A percentile compares a stretch with the other conserved stretches of the same genome.
Conservation (phyloP, 2,113 vertebrate genomes). For the Syngnathoides biaculeatus region DNA sequence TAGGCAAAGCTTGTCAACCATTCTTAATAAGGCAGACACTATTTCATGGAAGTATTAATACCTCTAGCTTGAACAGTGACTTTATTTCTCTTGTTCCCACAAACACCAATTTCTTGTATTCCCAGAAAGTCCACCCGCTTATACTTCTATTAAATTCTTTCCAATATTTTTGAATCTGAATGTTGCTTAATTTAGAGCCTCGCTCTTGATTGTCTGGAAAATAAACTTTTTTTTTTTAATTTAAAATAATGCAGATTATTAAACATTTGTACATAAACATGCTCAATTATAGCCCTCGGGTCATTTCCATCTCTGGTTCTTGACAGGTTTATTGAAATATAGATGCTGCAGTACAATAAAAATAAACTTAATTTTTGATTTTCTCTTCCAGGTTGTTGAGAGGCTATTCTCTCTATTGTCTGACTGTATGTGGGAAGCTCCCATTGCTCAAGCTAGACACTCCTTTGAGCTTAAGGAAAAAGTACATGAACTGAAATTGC, state of each 20-base stretch:
- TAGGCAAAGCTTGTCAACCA: no score
- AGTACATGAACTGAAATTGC: constrained; percentile 87
- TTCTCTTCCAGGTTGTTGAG: constrained; percentile 83
- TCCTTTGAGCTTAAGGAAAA: constrained; percentile 85
- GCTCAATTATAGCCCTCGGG: no score
- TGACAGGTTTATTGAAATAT: no score
- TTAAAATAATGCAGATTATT: no score
- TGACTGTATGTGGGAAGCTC: constrained; percentile 98
- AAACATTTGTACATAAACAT: no score
- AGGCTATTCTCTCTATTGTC: constrained; percentile 88
- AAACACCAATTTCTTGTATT: neutral
- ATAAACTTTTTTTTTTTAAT: no score
- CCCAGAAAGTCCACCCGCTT: neutral
- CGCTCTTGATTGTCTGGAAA: neutral
- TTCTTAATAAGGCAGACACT: neutral
- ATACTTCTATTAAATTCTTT: neutral
- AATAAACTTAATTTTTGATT: neutral
- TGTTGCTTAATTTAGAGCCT: neutral
- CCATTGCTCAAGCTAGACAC: constrained; percentile 90
- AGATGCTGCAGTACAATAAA: neutral
- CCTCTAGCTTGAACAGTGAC: neutral
- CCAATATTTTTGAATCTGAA: neutral
- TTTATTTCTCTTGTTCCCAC: neutral
- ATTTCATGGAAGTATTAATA: neutral
- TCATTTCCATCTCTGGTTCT: no score